phyloP scores from a whole-genome alignment of 2,797 vertebrate genomes.

The Acanthornis magna region DNA sequence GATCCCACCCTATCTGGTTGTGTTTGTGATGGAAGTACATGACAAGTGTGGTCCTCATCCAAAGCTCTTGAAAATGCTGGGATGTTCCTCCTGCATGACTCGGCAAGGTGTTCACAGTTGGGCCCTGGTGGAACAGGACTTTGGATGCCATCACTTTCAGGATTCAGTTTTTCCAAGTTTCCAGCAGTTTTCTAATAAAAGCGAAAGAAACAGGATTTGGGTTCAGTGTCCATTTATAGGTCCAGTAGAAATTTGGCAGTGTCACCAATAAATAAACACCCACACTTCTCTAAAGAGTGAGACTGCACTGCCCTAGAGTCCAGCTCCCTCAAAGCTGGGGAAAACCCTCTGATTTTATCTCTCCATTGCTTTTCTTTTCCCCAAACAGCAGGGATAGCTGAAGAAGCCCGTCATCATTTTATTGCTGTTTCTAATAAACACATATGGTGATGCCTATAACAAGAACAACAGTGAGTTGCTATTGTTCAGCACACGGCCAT shows the following conservation, averaged over 20 bases:
- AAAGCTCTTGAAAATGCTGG: neutral
- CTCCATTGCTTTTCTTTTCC: constrained; percentile 17
- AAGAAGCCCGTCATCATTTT: constrained; percentile 46
- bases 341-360: neutral
- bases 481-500: constrained; percentile 51
- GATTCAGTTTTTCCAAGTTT: neutral
- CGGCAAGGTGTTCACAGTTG: neutral
- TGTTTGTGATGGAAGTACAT: neutral
- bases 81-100: rapidly evolving
- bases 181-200: neutral
- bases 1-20: neutral
- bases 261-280: neutral
- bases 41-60: neutral
- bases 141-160: neutral
- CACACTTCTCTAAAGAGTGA: neutral
- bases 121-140: neutral
- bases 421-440: constrained; percentile 67
- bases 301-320: rapidly evolving
- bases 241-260: neutral
- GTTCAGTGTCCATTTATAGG: neutral
- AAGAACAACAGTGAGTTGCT: constrained; percentile 29
- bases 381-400: constrained; percentile 39
- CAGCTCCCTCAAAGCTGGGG: neutral
- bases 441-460: constrained; percentile 50
- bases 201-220: neutral